These are phyloP conservation scores for Carduelis carduelis DNA, from an alignment of 2,797 vertebrate genomes.

Conservation along the genomic window DNA sequence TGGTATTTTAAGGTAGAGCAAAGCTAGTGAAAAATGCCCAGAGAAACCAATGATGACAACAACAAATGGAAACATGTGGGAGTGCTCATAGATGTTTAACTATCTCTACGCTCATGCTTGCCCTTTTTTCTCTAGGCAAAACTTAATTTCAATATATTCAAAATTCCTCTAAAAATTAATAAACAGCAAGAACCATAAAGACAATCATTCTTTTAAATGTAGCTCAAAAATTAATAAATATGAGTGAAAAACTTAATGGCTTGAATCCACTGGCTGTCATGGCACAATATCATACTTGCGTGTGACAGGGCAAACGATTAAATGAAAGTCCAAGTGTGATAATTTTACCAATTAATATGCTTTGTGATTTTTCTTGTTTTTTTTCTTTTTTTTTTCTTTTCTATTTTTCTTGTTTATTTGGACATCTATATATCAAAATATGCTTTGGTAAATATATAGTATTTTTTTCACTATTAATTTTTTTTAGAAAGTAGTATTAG, in stretches of 20 bases:
- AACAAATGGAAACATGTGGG: background rate
- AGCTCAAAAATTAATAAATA: background rate
- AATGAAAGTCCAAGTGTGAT: background rate
- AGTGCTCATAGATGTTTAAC: background rate
- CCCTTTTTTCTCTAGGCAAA: conserved; percentile 9
- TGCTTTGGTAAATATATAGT: background rate
- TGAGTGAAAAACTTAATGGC: background rate
- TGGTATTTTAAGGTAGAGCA: background rate
- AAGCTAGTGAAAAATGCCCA: background rate
- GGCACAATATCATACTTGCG: background rate
- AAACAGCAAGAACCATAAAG: background rate
- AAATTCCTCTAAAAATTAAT: background rate
- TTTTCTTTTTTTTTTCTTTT: too few species aligned
- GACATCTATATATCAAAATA: background rate
- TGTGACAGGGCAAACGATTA: background rate
- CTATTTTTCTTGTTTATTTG: background rate
- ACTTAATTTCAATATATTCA: background rate
- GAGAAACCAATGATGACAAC: background rate
- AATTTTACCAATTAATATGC: background rate
- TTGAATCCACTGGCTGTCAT: rapidly evolving
- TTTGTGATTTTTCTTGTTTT: background rate
- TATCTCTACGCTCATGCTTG: background rate
- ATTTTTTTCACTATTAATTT: background rate
- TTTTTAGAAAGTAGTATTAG: background rate
- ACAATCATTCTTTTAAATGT: background rate